These are phyloP conservation scores for Loriculus beryllinus DNA, from an alignment of 2,797 vertebrate species.

Conservation along the genomic window DNA sequence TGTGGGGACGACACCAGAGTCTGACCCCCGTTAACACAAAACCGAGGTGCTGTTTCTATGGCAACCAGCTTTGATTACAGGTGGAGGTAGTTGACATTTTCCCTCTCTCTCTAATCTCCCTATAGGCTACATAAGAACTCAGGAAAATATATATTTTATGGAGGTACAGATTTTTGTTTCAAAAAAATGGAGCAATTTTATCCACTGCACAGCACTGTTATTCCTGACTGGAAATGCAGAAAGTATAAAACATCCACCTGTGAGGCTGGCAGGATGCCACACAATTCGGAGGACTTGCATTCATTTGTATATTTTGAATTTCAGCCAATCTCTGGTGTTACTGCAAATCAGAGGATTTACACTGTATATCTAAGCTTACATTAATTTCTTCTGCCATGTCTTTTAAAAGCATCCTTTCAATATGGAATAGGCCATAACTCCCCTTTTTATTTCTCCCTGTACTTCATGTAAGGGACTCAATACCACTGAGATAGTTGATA, in stretches of 20 bases:
- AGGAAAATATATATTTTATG: not conserved
- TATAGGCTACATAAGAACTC: not conserved
- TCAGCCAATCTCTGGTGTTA: not conserved
- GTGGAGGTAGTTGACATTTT: not conserved
- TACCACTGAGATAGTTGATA: not conserved
- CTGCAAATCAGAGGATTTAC: not conserved
- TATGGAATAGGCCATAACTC: not conserved
- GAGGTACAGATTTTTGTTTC: not conserved
- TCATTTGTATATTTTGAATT: not conserved
- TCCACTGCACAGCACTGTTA: not conserved
- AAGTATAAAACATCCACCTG: rapidly evolving
- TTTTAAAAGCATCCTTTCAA: not conserved
- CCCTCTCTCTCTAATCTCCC: not conserved
- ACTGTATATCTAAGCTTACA: not conserved
- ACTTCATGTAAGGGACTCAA: not conserved
- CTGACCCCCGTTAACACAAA: not conserved
- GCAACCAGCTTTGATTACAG: not conserved
- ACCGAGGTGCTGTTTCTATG: not conserved
- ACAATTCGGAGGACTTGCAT: rapidly evolving
- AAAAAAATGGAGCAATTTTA: not conserved
- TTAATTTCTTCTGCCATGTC: not conserved
- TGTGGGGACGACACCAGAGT: not conserved
- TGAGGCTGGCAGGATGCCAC: rapidly evolving
- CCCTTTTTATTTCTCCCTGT: not conserved
- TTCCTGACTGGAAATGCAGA: rapidly evolving